Evolutionary conservation across 2,113 vertebrate genomes (phyloP).

Genomic region (Rhinolophus ferrumequinum): DNA sequence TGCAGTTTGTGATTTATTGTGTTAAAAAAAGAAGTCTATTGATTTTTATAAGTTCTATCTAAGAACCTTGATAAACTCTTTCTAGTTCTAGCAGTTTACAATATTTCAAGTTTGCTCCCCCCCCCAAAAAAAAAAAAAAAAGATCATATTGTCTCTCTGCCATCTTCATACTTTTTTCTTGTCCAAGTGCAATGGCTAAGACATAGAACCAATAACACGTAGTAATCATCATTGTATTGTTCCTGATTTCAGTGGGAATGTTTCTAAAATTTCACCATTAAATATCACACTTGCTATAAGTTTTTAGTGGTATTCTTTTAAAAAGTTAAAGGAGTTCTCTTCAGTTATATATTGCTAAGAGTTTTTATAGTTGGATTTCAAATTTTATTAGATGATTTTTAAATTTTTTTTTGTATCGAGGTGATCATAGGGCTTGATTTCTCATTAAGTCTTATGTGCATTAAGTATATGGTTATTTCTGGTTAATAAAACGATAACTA

Average conservation of each 20-base stretch:
- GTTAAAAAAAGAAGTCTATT: background rate
- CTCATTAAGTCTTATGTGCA: background rate
- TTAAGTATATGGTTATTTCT: conserved; percentile 21
- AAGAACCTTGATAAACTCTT: background rate
- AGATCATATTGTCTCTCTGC: background rate
- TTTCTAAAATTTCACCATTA: background rate
- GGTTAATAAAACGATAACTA: background rate
- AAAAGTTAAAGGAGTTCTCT: background rate
- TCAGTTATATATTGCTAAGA: background rate
- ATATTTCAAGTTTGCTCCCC: background rate
- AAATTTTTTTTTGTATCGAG: background rate
- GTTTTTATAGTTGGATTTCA: conserved; percentile 30
- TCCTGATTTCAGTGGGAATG: conserved; percentile 4
- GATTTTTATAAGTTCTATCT: background rate
- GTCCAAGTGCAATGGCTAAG: background rate
- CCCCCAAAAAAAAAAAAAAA: background rate
- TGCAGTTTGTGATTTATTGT: conserved; percentile 2
- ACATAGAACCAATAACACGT: background rate
- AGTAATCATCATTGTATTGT: background rate
- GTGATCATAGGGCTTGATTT: background rate
- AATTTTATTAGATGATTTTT: background rate
- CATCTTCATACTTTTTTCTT: background rate
- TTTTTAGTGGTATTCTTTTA: conserved; percentile 11
- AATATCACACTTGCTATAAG: background rate
- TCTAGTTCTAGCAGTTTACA: background rate